Evolutionary conservation across 2,888 invertebrate species (phyloP).

Genomic region (Caenorhabditis sp.): DNA sequence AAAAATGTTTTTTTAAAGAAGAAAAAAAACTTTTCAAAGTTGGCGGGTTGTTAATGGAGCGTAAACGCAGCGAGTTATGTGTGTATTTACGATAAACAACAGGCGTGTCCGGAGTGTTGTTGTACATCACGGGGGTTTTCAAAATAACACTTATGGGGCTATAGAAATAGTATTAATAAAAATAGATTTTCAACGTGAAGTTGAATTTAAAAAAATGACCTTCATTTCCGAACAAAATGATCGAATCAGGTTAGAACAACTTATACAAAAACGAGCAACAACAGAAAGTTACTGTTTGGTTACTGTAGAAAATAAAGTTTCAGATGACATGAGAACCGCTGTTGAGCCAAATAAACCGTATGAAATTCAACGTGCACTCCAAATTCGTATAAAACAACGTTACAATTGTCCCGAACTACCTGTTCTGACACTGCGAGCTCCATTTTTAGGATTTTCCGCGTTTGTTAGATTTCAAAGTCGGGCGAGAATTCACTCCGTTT

Average conservation of each 20-base stretch:
- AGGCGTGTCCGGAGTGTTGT: conserved; percentile 19
- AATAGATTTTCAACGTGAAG: background rate
- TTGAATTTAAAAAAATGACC: background rate
- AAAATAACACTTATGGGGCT: too few relatives aligned
- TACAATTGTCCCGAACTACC: conserved; percentile 38
- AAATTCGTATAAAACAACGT: conserved; percentile 35
- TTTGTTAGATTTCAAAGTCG: conserved; percentile 44
- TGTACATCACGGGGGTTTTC: conserved; percentile 5
- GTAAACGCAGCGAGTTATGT: background rate
- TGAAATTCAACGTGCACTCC: conserved; percentile 22
- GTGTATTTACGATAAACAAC: conserved; percentile 14
- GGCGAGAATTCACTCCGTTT: conserved; percentile 33
- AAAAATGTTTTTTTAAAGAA: background rate
- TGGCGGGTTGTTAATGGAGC: conserved; percentile 11
- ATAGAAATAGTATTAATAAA: conserved; percentile 15
- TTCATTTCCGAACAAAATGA: background rate
- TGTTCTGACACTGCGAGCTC: conserved; percentile 28
- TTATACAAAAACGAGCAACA: too few relatives aligned
- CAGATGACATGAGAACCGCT: conserved; percentile 31
- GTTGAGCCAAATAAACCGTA: conserved; percentile 5
- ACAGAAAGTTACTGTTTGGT: too few relatives aligned
- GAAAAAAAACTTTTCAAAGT: conserved; percentile 11
- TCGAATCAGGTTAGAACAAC: background rate
- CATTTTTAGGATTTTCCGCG: conserved; percentile 43
- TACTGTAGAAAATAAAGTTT: background rate